These are phyloP conservation scores for Okapia johnstoni DNA, from an alignment of 2,113 vertebrate species.

Conservation along the genomic window DNA sequence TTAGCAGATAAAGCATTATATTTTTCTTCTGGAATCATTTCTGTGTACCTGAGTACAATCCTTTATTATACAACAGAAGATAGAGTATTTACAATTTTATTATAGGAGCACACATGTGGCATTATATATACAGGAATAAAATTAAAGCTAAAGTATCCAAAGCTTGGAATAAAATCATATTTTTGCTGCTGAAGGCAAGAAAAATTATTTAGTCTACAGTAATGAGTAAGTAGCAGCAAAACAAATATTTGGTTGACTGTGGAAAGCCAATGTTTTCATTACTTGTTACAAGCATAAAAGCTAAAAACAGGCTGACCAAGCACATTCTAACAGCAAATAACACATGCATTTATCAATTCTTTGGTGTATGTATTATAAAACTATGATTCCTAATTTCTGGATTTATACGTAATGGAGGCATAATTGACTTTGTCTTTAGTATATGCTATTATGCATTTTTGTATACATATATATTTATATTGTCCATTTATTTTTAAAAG, in stretches of 20 bases:
- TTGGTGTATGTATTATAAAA: background rate
- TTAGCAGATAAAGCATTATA: constrained; percentile 66
- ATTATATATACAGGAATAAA: constrained; percentile 38
- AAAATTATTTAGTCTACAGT: constrained; percentile 75
- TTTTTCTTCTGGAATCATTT: constrained; percentile 46
- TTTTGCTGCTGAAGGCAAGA: constrained; percentile 60
- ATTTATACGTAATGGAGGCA: background rate
- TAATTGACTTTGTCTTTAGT: background rate
- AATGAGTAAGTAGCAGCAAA: constrained; percentile 70
- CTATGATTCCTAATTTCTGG: constrained; percentile 12
- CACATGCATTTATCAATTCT: constrained; percentile 49
- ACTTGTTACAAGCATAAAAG: constrained; percentile 58
- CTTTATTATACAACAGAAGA: constrained; percentile 31
- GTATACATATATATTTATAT: background rate
- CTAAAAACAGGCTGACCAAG: constrained; percentile 61
- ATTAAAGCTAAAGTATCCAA: constrained; percentile 37
- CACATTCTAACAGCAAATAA: constrained; percentile 56
- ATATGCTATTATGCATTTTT: background rate
- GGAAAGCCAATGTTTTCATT: constrained; percentile 68
- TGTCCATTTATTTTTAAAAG: constrained; percentile 13
- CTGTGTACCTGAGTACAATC: constrained; percentile 52
- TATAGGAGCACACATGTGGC: constrained; percentile 35
- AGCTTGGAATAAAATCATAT: constrained; percentile 41
- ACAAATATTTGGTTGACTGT: constrained; percentile 71
- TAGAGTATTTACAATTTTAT: constrained; percentile 60